Percentiles rank a stretch among this genome's conserved stretches.
These are phyloP conservation scores for Nephrotoma guestfalica DNA, from an alignment of 2,888 invertebrate species.

Conservation along the genomic window DNA sequence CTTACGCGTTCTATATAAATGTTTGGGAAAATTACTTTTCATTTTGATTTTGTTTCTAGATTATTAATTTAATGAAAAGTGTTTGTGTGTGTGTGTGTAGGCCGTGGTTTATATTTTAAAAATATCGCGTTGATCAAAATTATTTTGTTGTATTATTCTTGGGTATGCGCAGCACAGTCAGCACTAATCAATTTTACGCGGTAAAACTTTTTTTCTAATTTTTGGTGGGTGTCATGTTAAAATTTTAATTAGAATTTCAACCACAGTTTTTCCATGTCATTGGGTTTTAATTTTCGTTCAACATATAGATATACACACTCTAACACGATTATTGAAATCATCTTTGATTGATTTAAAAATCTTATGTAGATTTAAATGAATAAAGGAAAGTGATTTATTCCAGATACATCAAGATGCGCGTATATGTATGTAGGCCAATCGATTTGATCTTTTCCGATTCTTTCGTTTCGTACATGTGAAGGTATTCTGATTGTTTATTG, in stretches of 20 bases:
- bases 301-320: neutral
- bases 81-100: neutral
- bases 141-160: neutral
- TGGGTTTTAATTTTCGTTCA: neutral
- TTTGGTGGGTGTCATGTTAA: neutral
- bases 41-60: neutral
- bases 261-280: neutral
- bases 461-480: neutral
- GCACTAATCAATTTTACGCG: neutral
- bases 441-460: neutral
- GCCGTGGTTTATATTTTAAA: neutral
- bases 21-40: neutral
- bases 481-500: neutral
- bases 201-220: neutral
- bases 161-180: neutral
- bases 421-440: neutral
- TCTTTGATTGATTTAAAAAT: neutral
- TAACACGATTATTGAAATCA: neutral
- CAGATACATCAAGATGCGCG: neutral
- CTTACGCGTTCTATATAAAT: neutral
- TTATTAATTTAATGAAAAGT: neutral
- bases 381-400: neutral
- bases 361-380: neutral
- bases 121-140: neutral
- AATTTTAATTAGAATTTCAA: neutral